These are phyloP conservation scores for Malurus splendens DNA, from an alignment of 2,797 vertebrate genomes.

Conservation along the genomic window DNA sequence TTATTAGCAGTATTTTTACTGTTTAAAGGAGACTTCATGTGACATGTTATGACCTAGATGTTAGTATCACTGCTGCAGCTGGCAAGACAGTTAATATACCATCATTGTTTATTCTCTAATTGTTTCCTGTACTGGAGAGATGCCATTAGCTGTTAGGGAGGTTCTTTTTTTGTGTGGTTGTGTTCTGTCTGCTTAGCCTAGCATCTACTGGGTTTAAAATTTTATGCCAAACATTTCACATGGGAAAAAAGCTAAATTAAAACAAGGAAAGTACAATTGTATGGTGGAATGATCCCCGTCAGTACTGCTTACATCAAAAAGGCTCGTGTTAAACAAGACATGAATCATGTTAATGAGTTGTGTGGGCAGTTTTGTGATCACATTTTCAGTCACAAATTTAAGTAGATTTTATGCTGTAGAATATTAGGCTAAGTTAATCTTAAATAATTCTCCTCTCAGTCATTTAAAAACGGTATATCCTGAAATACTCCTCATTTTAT, in stretches of 20 bases:
- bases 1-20: background rate
- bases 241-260: conserved; percentile 30
- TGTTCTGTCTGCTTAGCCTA: conserved; percentile 25
- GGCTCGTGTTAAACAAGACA: background rate
- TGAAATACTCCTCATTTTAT: background rate
- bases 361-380: background rate
- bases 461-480: background rate
- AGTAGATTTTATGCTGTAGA: background rate
- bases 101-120: conserved; percentile 52
- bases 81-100: conserved; percentile 33
- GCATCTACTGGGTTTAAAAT: background rate
- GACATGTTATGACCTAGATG: background rate
- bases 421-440: background rate
- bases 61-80: conserved; percentile 28
- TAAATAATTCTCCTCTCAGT: background rate
- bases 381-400: background rate
- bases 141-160: conserved; percentile 36
- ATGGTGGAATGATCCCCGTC: background rate
- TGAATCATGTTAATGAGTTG: background rate
- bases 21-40: conserved; percentile 5
- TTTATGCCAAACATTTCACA: conserved; percentile 21
- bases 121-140: conserved; percentile 53
- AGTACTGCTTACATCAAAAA: conserved; percentile 5
- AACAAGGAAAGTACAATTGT: background rate
- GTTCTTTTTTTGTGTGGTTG: background rate